Evolutionary conservation across 2,888 invertebrate species (phyloP).

Genomic region (Eilema griseolum): DNA sequence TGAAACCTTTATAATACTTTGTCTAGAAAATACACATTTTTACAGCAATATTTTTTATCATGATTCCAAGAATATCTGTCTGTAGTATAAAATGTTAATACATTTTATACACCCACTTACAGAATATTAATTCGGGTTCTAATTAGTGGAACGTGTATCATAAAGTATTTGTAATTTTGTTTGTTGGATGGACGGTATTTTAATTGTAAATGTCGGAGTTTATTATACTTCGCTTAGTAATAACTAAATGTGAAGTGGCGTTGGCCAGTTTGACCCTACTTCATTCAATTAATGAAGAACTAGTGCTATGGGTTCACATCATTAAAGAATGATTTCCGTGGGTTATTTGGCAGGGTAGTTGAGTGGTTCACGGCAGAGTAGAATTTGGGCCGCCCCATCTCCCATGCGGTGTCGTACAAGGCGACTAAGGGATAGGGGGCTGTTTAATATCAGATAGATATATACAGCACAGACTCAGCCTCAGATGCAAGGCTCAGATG

Average conservation of each 20-base stretch:
- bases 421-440: too few relatives aligned
- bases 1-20: slow-evolving; percentile 23
- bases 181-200: neutral
- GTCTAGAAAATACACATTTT: slow-evolving; percentile 26
- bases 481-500: too few relatives aligned
- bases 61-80: slow-evolving; percentile 13
- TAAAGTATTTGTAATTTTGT: neutral
- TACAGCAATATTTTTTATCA: slow-evolving; percentile 24
- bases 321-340: neutral
- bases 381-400: too few relatives aligned
- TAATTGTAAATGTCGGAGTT: neutral
- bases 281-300: neutral
- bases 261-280: neutral
- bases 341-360: neutral
- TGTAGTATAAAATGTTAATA: slow-evolving; percentile 16
- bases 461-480: too few relatives aligned
- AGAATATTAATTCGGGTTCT: slow-evolving; percentile 6
- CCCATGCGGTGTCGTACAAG: too few relatives aligned
- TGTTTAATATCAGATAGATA: too few relatives aligned
- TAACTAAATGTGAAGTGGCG: neutral
- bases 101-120: slow-evolving; percentile 25
- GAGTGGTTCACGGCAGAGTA: too few relatives aligned
- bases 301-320: neutral
- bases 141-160: neutral
- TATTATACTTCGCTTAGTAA: neutral